Conservation (phyloP, 2,888 invertebrate species). For the Pemphredon lugubris region DNA sequence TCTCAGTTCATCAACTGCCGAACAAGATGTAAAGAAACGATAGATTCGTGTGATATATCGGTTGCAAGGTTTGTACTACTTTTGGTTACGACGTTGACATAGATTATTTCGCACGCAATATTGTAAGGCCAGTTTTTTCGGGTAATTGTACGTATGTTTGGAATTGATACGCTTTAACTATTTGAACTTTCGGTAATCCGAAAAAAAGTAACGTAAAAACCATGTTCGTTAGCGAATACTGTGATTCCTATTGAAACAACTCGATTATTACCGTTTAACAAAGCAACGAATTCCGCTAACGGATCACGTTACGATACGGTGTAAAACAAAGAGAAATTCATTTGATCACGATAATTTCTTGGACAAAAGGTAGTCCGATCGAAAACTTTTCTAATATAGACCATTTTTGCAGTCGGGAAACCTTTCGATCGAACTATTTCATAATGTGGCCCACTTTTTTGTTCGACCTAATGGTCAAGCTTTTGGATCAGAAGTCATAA, state of each 20-base stretch:
- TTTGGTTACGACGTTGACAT: conserved; percentile 29
- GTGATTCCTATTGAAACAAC: no score
- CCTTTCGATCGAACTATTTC: conserved; percentile 23
- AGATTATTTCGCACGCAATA: conserved; percentile 42
- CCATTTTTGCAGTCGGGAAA: not conserved
- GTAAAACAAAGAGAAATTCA: no score
- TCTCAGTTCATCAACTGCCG: not conserved
- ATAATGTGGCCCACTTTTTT: conserved; percentile 38
- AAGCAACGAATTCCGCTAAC: no score
- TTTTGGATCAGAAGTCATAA: no score
- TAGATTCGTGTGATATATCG: not conserved
- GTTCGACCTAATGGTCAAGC: no score
- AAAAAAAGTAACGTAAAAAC: no score
- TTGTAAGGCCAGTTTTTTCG: conserved; percentile 28
- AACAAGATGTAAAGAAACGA: not conserved
- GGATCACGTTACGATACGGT: no score
- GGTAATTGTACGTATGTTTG: conserved; percentile 3
- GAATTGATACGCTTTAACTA: not conserved
- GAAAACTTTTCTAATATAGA: not conserved
- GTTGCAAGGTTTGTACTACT: conserved; percentile 34
- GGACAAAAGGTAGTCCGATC: not conserved
- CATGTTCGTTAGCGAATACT: no score
- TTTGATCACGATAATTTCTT: no score
- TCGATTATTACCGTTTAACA: no score
- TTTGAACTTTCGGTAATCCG: no score